phyloP scores from a whole-genome alignment of 2,888 invertebrate genomes.

The Pterostichus niger region DNA sequence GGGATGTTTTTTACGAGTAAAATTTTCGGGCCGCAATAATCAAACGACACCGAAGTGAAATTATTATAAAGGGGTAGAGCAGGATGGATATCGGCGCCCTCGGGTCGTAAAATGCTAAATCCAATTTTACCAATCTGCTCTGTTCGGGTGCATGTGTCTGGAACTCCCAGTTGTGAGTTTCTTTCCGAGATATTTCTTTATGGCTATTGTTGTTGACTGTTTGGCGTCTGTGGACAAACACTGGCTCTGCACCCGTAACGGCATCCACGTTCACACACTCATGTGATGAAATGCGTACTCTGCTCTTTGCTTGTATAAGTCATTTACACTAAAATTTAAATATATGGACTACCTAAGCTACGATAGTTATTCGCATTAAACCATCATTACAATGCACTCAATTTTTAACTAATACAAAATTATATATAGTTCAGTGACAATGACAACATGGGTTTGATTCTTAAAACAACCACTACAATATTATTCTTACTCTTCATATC shows the following conservation, averaged over 20 bases:
- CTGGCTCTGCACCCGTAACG: not conserved
- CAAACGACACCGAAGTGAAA: slow-evolving; percentile 51
- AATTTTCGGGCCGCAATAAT: slow-evolving; percentile 54
- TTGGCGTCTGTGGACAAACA: slow-evolving; percentile 43
- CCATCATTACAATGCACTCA: too few species aligned
- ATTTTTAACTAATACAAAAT: too few species aligned
- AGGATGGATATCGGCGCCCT: slow-evolving; percentile 35
- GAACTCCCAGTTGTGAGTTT: slow-evolving; percentile 13
- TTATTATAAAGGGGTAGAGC: slow-evolving; percentile 49
- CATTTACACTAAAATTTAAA: too few species aligned
- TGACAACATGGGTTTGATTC: too few species aligned
- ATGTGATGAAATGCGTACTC: too few species aligned
- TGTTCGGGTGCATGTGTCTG: slow-evolving; percentile 17
- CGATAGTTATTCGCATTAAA: too few species aligned
- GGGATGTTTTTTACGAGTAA: slow-evolving; percentile 47
- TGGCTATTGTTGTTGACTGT: slow-evolving; percentile 50
- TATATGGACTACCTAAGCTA: too few species aligned
- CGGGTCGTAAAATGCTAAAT: slow-evolving; percentile 55
- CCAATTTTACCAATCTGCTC: slow-evolving; percentile 57
- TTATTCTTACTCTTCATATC: too few species aligned
- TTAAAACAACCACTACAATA: too few species aligned
- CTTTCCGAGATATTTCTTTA: slow-evolving; percentile 41
- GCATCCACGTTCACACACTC: too few species aligned
- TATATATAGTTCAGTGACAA: too few species aligned
- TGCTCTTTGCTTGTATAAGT: too few species aligned